These are phyloP conservation scores for Myiopsitta monachus DNA, from an alignment of 2,113 vertebrate species.

Conservation along the genomic window DNA sequence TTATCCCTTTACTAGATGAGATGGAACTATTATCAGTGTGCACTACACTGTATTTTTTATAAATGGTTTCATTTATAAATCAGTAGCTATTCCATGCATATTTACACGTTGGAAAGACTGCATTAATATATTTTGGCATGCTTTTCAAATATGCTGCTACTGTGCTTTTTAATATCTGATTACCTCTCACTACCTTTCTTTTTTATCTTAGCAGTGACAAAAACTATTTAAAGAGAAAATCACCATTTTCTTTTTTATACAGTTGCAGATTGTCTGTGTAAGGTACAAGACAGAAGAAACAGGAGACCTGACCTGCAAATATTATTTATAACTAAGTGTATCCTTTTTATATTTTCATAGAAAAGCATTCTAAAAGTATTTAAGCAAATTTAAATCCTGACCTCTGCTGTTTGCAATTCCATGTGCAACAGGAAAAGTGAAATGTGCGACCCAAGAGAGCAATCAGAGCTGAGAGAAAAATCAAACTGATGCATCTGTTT, in stretches of 20 bases:
- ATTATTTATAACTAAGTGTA: neutral
- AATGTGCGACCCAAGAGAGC: neutral
- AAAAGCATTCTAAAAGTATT: neutral
- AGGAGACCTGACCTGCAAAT: neutral
- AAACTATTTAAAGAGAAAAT: neutral
- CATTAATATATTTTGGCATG: neutral
- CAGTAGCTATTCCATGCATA: neutral
- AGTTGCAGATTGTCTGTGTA: neutral
- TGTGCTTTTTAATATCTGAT: neutral
- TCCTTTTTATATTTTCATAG: neutral
- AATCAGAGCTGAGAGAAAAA: neutral
- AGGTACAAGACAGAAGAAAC: neutral
- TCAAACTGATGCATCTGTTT: neutral
- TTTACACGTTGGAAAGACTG: neutral
- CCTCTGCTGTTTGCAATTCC: neutral
- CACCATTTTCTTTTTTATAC: neutral
- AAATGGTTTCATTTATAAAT: neutral
- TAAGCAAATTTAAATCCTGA: constrained; percentile 2
- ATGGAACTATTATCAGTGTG: neutral
- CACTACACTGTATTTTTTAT: neutral
- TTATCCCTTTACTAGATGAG: neutral
- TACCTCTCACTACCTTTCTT: neutral
- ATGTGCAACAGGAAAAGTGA: neutral
- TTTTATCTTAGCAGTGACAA: neutral
- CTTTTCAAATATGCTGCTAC: neutral